Evolutionary conservation across 2,888 invertebrate genomes (phyloP).

Genomic region (Epirrhoe alternata): DNA sequence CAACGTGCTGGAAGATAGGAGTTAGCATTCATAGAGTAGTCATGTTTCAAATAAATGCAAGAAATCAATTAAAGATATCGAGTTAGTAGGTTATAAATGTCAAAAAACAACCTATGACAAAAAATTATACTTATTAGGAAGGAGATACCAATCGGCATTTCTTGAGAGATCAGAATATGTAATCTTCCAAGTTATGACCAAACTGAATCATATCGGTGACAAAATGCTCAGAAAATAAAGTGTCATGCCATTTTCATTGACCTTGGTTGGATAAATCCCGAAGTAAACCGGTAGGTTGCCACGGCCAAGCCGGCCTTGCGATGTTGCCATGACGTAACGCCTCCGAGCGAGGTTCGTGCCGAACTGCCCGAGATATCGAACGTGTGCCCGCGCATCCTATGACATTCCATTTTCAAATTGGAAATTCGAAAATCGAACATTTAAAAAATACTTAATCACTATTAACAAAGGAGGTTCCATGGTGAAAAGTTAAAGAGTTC

Average conservation of each 20-base stretch:
- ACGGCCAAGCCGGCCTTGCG: conserved; percentile 58
- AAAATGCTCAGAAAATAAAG: conserved; percentile 47
- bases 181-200: neutral
- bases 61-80: too few species aligned
- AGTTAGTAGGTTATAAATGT: too few species aligned
- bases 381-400: conserved; percentile 65
- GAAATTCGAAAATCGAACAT: conserved; percentile 17
- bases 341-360: conserved; percentile 55
- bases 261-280: conserved; percentile 67
- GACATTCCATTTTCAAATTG: conserved; percentile 50
- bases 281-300: conserved; percentile 67
- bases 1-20: neutral
- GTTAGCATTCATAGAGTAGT: neutral
- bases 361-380: conserved; percentile 59
- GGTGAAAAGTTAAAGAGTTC: conserved; percentile 2
- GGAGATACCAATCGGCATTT: too few species aligned
- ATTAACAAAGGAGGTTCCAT: conserved; percentile 10
- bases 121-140: too few species aligned
- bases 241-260: conserved; percentile 53
- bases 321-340: conserved; percentile 67
- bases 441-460: neutral
- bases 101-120: too few species aligned
- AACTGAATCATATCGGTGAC: conserved; percentile 39
- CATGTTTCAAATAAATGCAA: too few species aligned
- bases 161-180: too few species aligned